These are phyloP conservation scores for Metopia argyrocephala DNA, from an alignment of 2,888 invertebrate species.

Conservation along the genomic window DNA sequence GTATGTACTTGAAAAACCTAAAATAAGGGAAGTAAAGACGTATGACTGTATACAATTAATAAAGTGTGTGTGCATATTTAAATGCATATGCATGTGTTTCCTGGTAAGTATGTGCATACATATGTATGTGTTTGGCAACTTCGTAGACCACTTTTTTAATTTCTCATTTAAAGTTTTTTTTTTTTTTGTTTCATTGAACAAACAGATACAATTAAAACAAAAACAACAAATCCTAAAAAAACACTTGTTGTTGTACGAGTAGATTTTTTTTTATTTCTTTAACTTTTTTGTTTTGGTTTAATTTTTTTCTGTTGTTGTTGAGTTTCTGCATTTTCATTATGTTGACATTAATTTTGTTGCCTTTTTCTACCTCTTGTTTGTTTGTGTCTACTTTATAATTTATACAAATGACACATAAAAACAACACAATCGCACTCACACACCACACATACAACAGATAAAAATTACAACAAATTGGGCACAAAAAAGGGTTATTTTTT, in stretches of 20 bases:
- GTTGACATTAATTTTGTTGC: conserved; percentile 57
- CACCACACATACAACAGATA: background rate
- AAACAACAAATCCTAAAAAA: conserved; percentile 25
- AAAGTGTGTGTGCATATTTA: background rate
- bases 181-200: conserved; percentile 7
- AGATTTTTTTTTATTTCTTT: background rate
- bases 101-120: background rate
- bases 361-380: background rate
- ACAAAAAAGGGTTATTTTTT: conserved; percentile 34
- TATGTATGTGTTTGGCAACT: conserved; percentile 41
- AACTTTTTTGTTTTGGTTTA: background rate
- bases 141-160: conserved; percentile 49
- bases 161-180: conserved; percentile 26
- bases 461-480: background rate
- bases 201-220: conserved; percentile 41
- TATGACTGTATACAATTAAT: background rate
- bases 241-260: background rate
- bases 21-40: conserved; percentile 11
- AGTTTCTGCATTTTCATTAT: conserved; percentile 60
- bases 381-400: conserved; percentile 54
- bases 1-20: too few relatives aligned
- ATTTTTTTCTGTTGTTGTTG: background rate
- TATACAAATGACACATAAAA: conserved; percentile 54
- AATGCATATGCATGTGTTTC: background rate
- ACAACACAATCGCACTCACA: conserved; percentile 1